Conservation (phyloP, 1,140 invertebrate species). For the Alviniconcha marisindica region DNA sequence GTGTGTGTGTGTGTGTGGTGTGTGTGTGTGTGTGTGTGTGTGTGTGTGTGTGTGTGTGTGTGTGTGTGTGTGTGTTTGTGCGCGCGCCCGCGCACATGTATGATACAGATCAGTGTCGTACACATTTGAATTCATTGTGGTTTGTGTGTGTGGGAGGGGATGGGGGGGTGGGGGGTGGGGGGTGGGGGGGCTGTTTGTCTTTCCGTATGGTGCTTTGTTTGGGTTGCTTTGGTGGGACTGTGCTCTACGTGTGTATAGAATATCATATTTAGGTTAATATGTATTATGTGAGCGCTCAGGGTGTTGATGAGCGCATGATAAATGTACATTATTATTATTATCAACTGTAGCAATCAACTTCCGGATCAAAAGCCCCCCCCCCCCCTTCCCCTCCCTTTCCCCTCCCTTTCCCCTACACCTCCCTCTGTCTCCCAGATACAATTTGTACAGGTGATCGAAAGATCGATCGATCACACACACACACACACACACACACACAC, state of each 20-base stretch:
- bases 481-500: conserved; percentile 7
- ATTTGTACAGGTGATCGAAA: not conserved
- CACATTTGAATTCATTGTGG: too few relatives aligned
- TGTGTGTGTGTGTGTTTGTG: not conserved
- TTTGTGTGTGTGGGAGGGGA: too few relatives aligned
- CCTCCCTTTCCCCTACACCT: not conserved
- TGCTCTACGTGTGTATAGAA: too few relatives aligned
- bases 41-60: conserved; percentile 1
- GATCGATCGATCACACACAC: not conserved
- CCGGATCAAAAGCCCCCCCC: too few relatives aligned
- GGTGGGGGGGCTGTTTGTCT: too few relatives aligned
- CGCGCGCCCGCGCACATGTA: not conserved
- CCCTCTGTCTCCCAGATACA: not conserved
- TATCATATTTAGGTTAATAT: not conserved
- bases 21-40: conserved; percentile 14
- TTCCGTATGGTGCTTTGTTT: not conserved
- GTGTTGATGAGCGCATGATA: not conserved
- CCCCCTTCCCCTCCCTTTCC: not conserved
- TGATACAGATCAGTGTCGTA: not conserved
- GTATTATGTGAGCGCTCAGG: not conserved
- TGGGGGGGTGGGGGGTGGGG: too few relatives aligned
- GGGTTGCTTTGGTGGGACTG: not conserved
- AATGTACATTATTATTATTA: too few relatives aligned
- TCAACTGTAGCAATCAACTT: too few relatives aligned
- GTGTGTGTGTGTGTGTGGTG: not conserved